Evolutionary conservation across 2,888 invertebrate genomes (phyloP), one percentile per base, ranked within the genome.

Genomic region (Conistra vaccinii): DNA sequence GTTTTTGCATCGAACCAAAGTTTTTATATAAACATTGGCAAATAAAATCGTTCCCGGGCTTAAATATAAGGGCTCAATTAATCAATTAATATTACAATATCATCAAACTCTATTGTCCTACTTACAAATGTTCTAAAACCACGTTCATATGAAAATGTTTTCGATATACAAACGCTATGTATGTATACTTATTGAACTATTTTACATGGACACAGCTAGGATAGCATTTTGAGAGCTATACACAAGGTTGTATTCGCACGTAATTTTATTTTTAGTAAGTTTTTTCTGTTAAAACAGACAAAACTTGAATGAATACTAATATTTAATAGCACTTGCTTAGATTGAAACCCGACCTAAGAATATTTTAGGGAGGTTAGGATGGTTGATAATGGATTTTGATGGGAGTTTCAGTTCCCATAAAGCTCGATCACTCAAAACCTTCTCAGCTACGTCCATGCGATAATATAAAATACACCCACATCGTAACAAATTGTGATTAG

Each of bases 111-210:
- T 93, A 94, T 92, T 89, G 89, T 89, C 87, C 87, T 91, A 90
- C 78, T 92, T 94, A 94, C 90, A 90, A 93, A 93, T 91, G 84
- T 69, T 91, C 94, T 94, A 95, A 90, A 91, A 90, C 91, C 93
- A 93, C 93, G 90, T 93, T 84, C 93, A 92, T 94, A 94, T 92
- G 93, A 93, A 93, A 95, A 95, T 85, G 94, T 90, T 90, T 90
- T 89, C 89, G 92, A 91, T 94, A 95, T 95, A 96, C 94, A 96
- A 96, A 96, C 94, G 92, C 94, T 96, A 95, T 92, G 90, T 91
- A 86, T 89, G 92, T 94, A 93, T 94, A 93, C 93, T 93, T 93
- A 93, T 87, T 91, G 80, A 90, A 89, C 91, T 93, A 93, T 90
- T 74, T 81, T 72, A 73, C 83, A 83, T 35, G 62, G 83, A 82